Evolutionary conservation across 2,113 vertebrate species (phyloP), one percentile per base, ranked within the genome.

Genomic region (Dunckerocampus dactyliophorus): DNA sequence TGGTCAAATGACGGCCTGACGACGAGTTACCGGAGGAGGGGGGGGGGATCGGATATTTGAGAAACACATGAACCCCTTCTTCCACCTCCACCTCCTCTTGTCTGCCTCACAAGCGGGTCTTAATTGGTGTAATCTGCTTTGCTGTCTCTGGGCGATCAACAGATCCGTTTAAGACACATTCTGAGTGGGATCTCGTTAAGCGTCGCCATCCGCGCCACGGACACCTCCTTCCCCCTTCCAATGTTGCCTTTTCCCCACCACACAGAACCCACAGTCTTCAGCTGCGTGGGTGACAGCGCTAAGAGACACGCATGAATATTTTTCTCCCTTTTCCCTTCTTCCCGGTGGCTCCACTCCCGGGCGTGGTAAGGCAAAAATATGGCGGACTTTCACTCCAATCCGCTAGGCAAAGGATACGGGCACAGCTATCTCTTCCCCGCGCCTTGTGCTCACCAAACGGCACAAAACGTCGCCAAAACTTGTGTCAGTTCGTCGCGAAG

Each of bases 281-380:
- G 46, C 42, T 63, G 37, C 45, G 62, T 31, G 61, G 53, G 24
- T 28, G 24, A 28, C 37, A 9, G 50, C 59, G 24, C 47, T 34
- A 47, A 24, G 42, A 37, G 43, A 69, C 69, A 57, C 48, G 24
- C 53, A 63, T 60, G 61, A 61, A 73, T 51, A 56, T 81, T 84
- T n/a, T 3, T 15, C 28, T n/a, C 13, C 7, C 17, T 3, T 28
- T 7, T 39, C 11, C n/a, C 52, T 53, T 17, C 8, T 37, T 56
- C 12, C 83, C 82, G 74, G 14, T 45, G 72, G 80, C 80, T 87
- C 75, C 43, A 69, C 77, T 89, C 83, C 81, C 87, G 89, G 90
- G 89, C 89, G 90, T 91, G 90, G 90, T 90, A 67, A 85, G 54
- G 79, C 83, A 24, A 71, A 88, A 88, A 90, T 90, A 91, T 91